Evolutionary conservation across 2,113 vertebrate species (phyloP).

Genomic region (Lagopus muta): DNA sequence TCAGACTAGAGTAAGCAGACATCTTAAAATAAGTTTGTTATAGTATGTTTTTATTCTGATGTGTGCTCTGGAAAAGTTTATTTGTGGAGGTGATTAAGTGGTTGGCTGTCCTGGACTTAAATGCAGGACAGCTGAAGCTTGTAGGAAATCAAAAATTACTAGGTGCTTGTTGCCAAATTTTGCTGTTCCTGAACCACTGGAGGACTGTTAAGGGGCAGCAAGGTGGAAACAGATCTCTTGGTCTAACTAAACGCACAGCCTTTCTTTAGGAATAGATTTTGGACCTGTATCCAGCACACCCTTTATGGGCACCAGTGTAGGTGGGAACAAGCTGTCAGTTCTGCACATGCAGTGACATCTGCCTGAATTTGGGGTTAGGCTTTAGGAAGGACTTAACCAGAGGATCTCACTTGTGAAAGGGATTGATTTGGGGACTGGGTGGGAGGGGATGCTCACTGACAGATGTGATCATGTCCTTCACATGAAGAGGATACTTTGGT

Average conservation of each 20-base stretch:
- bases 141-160: constrained; percentile 7
- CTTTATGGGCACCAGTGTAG: neutral
- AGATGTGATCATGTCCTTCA: neutral
- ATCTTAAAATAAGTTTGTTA: constrained; percentile 9
- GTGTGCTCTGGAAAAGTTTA: neutral
- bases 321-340: neutral
- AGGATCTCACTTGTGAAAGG: neutral
- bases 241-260: neutral
- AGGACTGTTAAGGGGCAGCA: neutral
- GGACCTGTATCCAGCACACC: neutral
- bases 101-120: constrained; percentile 1
- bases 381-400: neutral
- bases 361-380: neutral
- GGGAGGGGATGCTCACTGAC: rapidly evolving
- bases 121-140: neutral
- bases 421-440: neutral
- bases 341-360: neutral
- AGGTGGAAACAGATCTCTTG: neutral
- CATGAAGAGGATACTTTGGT: neutral
- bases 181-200: rapidly evolving
- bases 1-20: neutral
- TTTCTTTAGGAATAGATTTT: neutral
- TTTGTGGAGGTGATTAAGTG: neutral
- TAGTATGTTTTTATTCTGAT: constrained; percentile 17
- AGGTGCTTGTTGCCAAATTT: neutral